A percentile compares a stretch with the other conserved stretches of the same genome.
Conservation (phyloP, 2,888 invertebrate species). For the Psylliodes chrysocephalus region DNA sequence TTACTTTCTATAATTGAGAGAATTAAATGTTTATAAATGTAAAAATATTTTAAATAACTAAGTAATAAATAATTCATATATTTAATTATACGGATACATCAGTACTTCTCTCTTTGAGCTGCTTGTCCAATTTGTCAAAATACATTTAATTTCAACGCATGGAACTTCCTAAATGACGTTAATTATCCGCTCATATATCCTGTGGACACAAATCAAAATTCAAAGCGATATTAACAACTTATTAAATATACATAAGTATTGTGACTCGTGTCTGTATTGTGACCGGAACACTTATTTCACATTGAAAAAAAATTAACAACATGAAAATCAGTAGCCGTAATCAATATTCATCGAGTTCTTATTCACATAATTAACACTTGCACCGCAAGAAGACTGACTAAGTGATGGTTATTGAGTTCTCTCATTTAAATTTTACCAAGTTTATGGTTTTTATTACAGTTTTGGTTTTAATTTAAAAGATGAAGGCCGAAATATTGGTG, state of each 20-base stretch:
- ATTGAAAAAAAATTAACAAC: conserved; percentile 18
- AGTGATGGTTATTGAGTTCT: conserved; percentile 1
- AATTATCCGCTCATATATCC: not conserved
- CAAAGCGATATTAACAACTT: conserved; percentile 14
- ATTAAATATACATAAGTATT: conserved; percentile 20
- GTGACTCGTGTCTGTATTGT: conserved; percentile 4
- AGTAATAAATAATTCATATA: too few relatives aligned
- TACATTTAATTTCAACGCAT: conserved; percentile 2
- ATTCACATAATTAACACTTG: conserved; percentile 24
- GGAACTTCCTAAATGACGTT: conserved; percentile 5
- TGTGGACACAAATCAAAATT: conserved; percentile 4
- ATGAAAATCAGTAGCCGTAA: conserved; percentile 26
- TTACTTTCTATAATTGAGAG: too few relatives aligned
- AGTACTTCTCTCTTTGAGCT: too few relatives aligned
- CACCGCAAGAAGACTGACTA: not conserved
- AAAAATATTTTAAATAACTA: too few relatives aligned
- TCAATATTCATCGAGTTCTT: conserved; percentile 28
- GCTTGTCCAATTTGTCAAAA: not conserved
- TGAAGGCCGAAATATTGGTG: not conserved
- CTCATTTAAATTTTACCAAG: not conserved
- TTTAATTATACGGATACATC: too few relatives aligned
- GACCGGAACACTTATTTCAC: conserved; percentile 15
- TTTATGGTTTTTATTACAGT: not conserved
- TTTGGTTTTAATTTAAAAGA: not conserved
- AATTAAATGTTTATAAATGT: too few relatives aligned